Base-by-base conservation (phyloP, 2,888 invertebrate species). In the Macrophya alboannulata region DNA sequence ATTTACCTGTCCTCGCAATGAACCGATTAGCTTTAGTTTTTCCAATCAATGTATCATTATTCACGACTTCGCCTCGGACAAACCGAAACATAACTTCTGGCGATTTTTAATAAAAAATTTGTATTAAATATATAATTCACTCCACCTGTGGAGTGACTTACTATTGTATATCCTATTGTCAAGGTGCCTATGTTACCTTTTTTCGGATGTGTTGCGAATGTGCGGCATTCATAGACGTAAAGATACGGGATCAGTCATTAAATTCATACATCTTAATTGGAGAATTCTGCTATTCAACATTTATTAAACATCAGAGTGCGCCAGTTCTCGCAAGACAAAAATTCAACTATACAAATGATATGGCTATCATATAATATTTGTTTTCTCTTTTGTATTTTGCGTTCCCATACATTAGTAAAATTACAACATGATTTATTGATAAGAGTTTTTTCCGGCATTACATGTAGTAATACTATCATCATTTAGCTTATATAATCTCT, bases 271-370 rank as follows among this genome's bases (percentile, higher is more conserved):
- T 21, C 4, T 12, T 21, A 62, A 40, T 10, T 15, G n/a, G n/a
- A 25, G n/a, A 21, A 62, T 40, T 62, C 40, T 62, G 25, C 21
- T 40, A 81, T 43, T 81, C 40, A 43, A 81, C 81, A 62, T 81
- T 81, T 77, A 77, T 77, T 77, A 77, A 77, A 59, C 37, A 62
- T 81, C 25, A 62, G 62, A 43, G 3, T 62, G 40, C 43, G 37
- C 79, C 21, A 43, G 81, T 62, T 43, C 25, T 62, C 43, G 37
- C 31, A 77, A 77, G 55, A 81, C 81, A 43, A 43, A 81, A 62
- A 81, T 81, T 62, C 59, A 37, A 81, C 25, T 62, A 62, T 81
- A 77, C 25, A 81, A 62, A 81, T 81, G 59, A 59, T 81, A 81
- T 81, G 55, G 17, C 37, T 81, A 62, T 62, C 31, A 62, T 40